Percentiles rank a stretch among this genome's conserved stretches.
These are phyloP conservation scores for Ommatoiulus sabulosus DNA, from an alignment of 2,888 invertebrate species.

Conservation along the genomic window DNA sequence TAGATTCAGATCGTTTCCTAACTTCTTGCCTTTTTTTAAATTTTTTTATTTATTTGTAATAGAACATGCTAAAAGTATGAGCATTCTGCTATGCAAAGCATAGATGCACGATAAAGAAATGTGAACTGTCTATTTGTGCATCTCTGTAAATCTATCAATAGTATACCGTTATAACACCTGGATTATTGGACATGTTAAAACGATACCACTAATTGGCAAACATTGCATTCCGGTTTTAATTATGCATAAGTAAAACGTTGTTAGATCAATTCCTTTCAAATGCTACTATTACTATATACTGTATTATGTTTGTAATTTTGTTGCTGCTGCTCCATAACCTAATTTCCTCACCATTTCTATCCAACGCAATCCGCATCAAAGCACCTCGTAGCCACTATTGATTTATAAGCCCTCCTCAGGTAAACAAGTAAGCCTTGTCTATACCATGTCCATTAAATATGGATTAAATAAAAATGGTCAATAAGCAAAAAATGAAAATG, in stretches of 20 bases:
- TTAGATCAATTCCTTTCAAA: background rate
- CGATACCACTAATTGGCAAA: background rate
- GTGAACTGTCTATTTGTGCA: no score
- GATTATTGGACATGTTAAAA: no score
- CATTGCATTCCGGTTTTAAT: background rate
- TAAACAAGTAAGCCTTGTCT: background rate
- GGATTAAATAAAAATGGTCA: background rate
- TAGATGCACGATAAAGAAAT: no score
- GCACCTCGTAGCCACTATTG: conserved; percentile 12
- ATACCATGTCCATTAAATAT: background rate
- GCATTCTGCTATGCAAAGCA: no score
- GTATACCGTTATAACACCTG: no score
- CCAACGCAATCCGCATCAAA: conserved; percentile 8
- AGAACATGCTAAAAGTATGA: no score
- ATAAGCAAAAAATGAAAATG: background rate
- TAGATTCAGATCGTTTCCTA: no score
- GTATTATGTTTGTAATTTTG: background rate
- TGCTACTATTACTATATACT: background rate
- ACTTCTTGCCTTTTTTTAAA: no score
- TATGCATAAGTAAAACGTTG: no score
- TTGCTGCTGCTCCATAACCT: background rate
- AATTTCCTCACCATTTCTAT: background rate
- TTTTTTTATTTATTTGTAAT: no score
- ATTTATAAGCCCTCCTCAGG: conserved; percentile 3
- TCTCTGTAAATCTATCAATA: no score